phyloP scores from a whole-genome alignment of 2,797 vertebrate species.

The Salmo trutta region DNA sequence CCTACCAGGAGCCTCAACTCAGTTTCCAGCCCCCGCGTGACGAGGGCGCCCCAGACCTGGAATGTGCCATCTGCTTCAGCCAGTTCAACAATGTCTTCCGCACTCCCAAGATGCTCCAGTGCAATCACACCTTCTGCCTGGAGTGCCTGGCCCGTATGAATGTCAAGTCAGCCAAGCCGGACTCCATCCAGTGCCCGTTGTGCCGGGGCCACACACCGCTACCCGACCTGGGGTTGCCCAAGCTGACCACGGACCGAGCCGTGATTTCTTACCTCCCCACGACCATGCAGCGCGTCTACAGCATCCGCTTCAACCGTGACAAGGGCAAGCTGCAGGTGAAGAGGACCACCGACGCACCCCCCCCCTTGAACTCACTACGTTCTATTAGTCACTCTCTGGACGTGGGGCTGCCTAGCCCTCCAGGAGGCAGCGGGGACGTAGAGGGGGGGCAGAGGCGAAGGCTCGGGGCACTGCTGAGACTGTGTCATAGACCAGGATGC shows the following conservation, averaged over 20 bases:
- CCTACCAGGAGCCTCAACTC: not conserved
- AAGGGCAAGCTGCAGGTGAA: slow-evolving; percentile 79
- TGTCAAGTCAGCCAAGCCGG: slow-evolving; percentile 71
- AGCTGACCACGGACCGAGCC: slow-evolving; percentile 65
- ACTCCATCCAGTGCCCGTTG: slow-evolving; percentile 77
- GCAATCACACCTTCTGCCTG: slow-evolving; percentile 81
- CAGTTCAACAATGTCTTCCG: slow-evolving; percentile 82
- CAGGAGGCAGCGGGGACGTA: accelerated
- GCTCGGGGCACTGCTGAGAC: not conserved
- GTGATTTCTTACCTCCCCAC: slow-evolving; percentile 74
- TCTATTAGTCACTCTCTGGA: slow-evolving; percentile 66
- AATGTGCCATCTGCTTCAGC: slow-evolving; percentile 82
- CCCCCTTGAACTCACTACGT: slow-evolving; percentile 19
- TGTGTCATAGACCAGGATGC: slow-evolving; percentile 51
- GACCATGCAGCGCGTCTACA: slow-evolving; percentile 78
- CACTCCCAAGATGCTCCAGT: slow-evolving; percentile 80
- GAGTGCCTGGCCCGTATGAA: slow-evolving; percentile 83
- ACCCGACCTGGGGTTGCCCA: slow-evolving; percentile 74
- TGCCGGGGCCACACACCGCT: slow-evolving; percentile 74
- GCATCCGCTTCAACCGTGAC: slow-evolving; percentile 76
- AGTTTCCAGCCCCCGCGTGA: not conserved
- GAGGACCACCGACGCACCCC: slow-evolving; percentile 25
- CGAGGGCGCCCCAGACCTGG: slow-evolving; percentile 67
- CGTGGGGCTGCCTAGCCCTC: slow-evolving; percentile 65
- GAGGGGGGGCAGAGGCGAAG: accelerated